A percentile compares a stretch with the other conserved stretches of the same genome.
Conservation (phyloP, 1,140 invertebrate species). For the Heterodera schachtii region DNA sequence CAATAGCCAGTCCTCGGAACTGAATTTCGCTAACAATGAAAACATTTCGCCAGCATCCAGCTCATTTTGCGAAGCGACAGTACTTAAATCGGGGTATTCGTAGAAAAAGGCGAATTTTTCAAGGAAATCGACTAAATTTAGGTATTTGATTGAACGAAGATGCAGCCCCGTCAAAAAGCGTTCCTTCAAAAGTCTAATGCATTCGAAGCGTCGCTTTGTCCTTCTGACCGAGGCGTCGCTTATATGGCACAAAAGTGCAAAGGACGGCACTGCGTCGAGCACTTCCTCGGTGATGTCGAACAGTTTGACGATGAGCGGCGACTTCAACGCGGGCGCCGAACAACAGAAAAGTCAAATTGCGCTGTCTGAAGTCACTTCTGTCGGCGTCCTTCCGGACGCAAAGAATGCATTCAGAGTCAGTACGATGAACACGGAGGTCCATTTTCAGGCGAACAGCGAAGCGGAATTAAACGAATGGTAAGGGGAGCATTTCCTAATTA, state of each 20-base stretch:
- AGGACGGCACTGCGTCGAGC: constrained; percentile 23
- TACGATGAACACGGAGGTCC: constrained; percentile 46
- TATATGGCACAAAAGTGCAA: constrained; percentile 27
- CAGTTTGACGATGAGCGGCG: constrained; percentile 5
- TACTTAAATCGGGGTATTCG: neutral
- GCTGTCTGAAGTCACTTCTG: constrained; percentile 53
- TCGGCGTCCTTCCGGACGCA: constrained; percentile 47
- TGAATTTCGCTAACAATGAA: constrained; percentile 24
- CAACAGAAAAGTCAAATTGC: constrained; percentile 50
- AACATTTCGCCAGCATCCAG: constrained; percentile 19
- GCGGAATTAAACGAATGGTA: constrained; percentile 60
- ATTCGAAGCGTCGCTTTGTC: constrained; percentile 57
- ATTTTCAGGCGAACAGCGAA: constrained; percentile 55
- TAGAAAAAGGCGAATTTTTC: neutral
- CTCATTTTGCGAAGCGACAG: constrained; percentile 2
- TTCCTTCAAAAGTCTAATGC: constrained; percentile 59
- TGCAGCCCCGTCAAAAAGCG: constrained; percentile 51
- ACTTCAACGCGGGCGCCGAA: constrained; percentile 37
- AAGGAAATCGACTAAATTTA: neutral
- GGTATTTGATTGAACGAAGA: constrained; percentile 55
- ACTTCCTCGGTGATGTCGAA: neutral
- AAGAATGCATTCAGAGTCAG: constrained; percentile 54
- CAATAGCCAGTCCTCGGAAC: neutral
- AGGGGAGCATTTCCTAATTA: neutral
- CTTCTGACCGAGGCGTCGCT: constrained; percentile 47